A percentile compares a stretch with the other conserved stretches of the same genome.
Evolutionary conservation across 2,888 invertebrate species (phyloP).

Genomic region (Drosophila mercatorum): DNA sequence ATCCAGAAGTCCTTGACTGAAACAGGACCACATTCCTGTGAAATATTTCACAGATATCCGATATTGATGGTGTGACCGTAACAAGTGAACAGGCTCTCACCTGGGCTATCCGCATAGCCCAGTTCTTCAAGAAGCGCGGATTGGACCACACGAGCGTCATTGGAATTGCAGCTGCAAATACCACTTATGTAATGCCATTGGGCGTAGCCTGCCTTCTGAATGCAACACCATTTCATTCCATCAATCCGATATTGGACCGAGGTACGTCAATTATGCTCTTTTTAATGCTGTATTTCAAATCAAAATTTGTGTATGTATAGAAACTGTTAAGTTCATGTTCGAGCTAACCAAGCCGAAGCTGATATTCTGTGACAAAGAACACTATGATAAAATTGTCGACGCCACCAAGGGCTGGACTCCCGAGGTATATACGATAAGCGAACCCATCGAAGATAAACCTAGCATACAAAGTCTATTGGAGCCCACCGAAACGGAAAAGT

Average conservation of each 20-base stretch:
- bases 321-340: conserved; percentile 44
- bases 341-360: conserved; percentile 56
- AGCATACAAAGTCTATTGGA: conserved; percentile 49
- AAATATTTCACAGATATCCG: conserved; percentile 57
- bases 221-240: conserved; percentile 4
- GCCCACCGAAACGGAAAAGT: conserved; percentile 38
- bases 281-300: accelerated
- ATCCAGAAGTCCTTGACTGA: neutral
- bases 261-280: neutral
- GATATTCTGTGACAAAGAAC: conserved; percentile 60
- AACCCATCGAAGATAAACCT: conserved; percentile 48
- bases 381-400: conserved; percentile 47
- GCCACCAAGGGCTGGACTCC: conserved; percentile 54
- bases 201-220: conserved; percentile 9
- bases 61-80: conserved; percentile 50
- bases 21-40: no score
- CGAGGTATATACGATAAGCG: conserved; percentile 50
- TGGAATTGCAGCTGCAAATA: conserved; percentile 32
- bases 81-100: conserved; percentile 51
- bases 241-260: neutral
- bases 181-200: conserved; percentile 5
- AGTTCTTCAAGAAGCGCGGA: conserved; percentile 53
- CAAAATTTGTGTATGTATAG: conserved; percentile 18
- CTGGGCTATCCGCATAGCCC: conserved; percentile 62
- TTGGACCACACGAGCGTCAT: conserved; percentile 59